Conservation (phyloP, 2,797 vertebrate species). For the Hydrocynus forskahlii region DNA sequence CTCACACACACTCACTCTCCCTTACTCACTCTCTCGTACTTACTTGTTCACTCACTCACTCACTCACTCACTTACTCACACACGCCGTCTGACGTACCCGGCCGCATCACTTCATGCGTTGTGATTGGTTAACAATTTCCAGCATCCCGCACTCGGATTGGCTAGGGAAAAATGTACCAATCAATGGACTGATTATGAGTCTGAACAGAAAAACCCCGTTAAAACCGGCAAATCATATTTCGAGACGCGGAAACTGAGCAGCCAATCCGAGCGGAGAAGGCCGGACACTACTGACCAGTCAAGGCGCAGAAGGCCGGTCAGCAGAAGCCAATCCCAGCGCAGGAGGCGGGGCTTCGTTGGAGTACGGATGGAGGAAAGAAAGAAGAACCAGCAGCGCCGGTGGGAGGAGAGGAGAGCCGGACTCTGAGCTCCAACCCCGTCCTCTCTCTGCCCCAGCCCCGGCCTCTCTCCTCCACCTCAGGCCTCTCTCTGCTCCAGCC, state of each 20-base stretch:
- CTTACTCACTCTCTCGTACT: too few relatives aligned
- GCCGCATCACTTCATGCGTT: neutral
- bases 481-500: too few relatives aligned
- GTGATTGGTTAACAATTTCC: neutral
- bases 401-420: slow-evolving; percentile 50
- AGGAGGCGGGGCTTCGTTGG: neutral
- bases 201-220: neutral
- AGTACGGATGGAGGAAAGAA: neutral
- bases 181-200: neutral
- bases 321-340: neutral
- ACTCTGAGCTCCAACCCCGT: neutral
- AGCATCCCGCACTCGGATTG: neutral
- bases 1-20: too few relatives aligned
- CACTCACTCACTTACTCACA: too few relatives aligned
- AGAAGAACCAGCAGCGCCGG: slow-evolving; percentile 6
- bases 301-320: neutral
- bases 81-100: too few relatives aligned
- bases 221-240: neutral
- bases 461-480: too few relatives aligned
- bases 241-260: neutral
- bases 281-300: neutral
- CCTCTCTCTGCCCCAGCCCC: too few relatives aligned
- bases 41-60: too few relatives aligned
- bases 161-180: neutral
- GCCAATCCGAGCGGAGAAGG: neutral